Conservation (phyloP, 2,113 vertebrate genomes). For the Syngnathoides biaculeatus region DNA sequence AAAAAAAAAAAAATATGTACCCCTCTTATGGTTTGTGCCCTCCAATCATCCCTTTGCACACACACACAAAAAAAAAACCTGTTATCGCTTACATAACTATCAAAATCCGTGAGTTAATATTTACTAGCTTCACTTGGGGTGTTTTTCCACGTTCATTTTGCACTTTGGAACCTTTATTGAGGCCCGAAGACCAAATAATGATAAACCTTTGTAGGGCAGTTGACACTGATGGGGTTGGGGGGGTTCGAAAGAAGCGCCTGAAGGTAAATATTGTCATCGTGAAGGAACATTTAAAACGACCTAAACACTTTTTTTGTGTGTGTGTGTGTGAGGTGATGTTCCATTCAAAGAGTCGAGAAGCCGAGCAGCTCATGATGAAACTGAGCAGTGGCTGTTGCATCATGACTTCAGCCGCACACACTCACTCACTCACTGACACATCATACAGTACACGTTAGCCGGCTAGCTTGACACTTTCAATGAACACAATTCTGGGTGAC, state of each 20-base stretch:
- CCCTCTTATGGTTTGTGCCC: not conserved
- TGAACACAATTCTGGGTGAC: not conserved
- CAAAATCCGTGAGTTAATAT: constrained; percentile 27
- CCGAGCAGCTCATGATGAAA: constrained; percentile 60
- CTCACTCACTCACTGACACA: too few species aligned
- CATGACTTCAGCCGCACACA: constrained; percentile 42
- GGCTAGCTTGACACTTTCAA: constrained; percentile 18
- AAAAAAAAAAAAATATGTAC: not conserved
- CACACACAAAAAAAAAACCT: not conserved
- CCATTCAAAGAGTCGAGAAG: not conserved
- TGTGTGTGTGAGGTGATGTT: not conserved
- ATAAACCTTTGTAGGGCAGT: not conserved
- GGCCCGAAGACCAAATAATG: not conserved
- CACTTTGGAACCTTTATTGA: constrained; percentile 29
- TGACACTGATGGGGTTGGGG: not conserved
- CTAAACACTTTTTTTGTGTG: too few species aligned
- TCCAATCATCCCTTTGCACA: not conserved
- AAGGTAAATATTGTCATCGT: not conserved
- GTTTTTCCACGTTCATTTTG: constrained; percentile 2
- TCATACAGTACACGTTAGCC: constrained; percentile 12
- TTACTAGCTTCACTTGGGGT: not conserved
- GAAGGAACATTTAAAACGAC: not conserved
- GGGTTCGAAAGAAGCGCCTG: not conserved
- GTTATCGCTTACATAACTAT: constrained; percentile 12
- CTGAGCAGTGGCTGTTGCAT: constrained; percentile 62